Conservation (phyloP, 2,888 invertebrate species). For the Dione vanillae region DNA sequence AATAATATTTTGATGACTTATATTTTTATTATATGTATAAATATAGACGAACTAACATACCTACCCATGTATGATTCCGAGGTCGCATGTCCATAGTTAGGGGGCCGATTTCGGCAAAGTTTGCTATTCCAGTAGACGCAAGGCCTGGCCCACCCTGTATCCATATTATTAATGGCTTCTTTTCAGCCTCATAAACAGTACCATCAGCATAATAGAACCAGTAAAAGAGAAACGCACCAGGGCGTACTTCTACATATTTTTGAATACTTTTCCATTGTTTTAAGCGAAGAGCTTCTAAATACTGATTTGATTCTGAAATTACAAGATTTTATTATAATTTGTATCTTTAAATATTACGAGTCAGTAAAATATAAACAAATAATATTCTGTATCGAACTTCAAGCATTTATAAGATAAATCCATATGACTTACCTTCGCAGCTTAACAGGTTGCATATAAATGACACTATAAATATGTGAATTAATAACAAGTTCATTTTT, state of each 20-base stretch:
- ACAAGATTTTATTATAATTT: conserved; percentile 3
- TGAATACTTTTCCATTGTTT: conserved; percentile 82
- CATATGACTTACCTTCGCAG: conserved; percentile 48
- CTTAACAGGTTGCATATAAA: conserved; percentile 45
- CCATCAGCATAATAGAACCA: conserved; percentile 93
- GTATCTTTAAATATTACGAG: not conserved
- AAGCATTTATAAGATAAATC: not conserved
- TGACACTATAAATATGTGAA: conserved; percentile 32
- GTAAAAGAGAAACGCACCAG: conserved; percentile 92
- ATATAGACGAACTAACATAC: conserved; percentile 42
- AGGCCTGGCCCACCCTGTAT: conserved; percentile 94
- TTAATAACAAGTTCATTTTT: conserved; percentile 51
- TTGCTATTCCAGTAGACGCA: conserved; percentile 93
- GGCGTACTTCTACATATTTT: conserved; percentile 89
- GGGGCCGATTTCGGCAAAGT: conserved; percentile 94
- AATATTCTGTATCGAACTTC: conserved; percentile 13
- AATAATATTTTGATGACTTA: no score
- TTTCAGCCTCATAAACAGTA: conserved; percentile 78
- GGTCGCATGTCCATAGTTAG: conserved; percentile 86
- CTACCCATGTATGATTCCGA: conserved; percentile 91
- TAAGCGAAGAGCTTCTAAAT: conserved; percentile 56
- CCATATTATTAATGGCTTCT: conserved; percentile 92
- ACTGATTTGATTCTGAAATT: conserved; percentile 60
- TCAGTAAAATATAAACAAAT: not conserved
- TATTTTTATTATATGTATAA: not conserved